Evolutionary conservation across 2,797 vertebrate species (phyloP).

Genomic region (Anguilla obscura): DNA sequence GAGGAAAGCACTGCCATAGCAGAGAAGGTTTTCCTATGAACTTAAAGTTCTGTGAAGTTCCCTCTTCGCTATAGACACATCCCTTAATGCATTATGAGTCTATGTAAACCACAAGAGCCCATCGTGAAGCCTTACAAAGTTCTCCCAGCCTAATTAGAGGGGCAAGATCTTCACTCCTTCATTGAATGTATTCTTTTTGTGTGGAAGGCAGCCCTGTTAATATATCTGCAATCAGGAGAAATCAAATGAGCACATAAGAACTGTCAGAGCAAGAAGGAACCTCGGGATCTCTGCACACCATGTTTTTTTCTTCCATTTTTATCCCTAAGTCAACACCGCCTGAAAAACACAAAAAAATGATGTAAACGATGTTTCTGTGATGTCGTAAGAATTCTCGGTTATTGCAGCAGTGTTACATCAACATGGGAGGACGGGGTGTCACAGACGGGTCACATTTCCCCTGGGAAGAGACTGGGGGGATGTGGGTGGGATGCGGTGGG

Average conservation of each 20-base stretch:
- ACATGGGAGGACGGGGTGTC: background rate
- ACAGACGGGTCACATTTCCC: background rate
- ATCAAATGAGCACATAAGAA: background rate
- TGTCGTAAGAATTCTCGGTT: background rate
- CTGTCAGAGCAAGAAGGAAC: background rate
- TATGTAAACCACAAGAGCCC: background rate
- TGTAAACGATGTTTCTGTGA: background rate
- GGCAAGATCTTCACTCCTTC: background rate
- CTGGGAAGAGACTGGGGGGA: background rate
- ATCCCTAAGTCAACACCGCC: background rate
- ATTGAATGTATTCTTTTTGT: background rate
- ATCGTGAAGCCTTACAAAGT: background rate
- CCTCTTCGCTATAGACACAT: slow-evolving; percentile 19
- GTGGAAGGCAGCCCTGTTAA: background rate
- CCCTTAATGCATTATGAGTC: background rate
- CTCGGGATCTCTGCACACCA: background rate
- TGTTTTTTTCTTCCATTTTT: background rate
- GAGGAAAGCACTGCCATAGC: slow-evolving; percentile 44
- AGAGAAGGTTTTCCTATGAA: slow-evolving; percentile 61
- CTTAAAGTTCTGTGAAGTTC: slow-evolving; percentile 51
- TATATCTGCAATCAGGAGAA: background rate
- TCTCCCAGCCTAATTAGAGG: background rate
- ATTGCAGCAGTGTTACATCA: slow-evolving; percentile 1
- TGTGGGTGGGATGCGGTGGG: background rate
- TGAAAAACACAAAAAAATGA: background rate